Percentiles rank a stretch among this genome's conserved stretches.
Evolutionary conservation across 2,113 vertebrate species (phyloP).

Genomic region (Macrotus californicus): DNA sequence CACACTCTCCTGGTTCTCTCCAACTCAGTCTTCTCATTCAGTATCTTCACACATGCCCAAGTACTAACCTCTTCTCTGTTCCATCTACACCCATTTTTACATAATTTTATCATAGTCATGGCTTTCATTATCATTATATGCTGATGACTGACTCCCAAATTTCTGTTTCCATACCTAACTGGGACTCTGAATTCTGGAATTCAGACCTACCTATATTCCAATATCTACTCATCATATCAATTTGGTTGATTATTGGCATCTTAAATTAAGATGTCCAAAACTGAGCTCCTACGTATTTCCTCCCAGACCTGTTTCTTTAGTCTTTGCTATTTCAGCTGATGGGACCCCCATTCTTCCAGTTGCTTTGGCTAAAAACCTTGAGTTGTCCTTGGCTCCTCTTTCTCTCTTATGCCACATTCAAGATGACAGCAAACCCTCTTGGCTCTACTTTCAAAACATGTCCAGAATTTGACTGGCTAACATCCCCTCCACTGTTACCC

Average conservation of each 20-base stretch:
- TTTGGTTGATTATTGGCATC: background rate
- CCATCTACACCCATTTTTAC: background rate
- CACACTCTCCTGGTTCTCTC: background rate
- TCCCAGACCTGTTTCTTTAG: background rate
- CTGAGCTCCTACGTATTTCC: background rate
- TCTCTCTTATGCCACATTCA: background rate
- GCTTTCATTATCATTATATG: background rate
- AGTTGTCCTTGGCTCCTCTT: background rate
- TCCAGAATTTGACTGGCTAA: background rate
- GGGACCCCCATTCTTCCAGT: background rate
- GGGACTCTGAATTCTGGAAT: background rate
- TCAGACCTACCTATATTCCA: background rate
- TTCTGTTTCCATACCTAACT: background rate
- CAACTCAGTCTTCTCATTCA: background rate
- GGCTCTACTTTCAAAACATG: background rate
- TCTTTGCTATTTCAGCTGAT: background rate
- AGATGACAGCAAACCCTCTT: background rate
- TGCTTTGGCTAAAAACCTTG: background rate
- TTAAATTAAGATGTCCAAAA: background rate
- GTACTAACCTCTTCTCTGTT: background rate
- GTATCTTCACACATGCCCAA: background rate
- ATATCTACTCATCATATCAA: background rate
- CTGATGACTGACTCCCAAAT: background rate
- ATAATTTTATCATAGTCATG: background rate
- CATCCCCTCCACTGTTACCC: fast-evolving